phyloP scores from a whole-genome alignment of 2,113 vertebrate genomes.

The Cromileptes altivelis region DNA sequence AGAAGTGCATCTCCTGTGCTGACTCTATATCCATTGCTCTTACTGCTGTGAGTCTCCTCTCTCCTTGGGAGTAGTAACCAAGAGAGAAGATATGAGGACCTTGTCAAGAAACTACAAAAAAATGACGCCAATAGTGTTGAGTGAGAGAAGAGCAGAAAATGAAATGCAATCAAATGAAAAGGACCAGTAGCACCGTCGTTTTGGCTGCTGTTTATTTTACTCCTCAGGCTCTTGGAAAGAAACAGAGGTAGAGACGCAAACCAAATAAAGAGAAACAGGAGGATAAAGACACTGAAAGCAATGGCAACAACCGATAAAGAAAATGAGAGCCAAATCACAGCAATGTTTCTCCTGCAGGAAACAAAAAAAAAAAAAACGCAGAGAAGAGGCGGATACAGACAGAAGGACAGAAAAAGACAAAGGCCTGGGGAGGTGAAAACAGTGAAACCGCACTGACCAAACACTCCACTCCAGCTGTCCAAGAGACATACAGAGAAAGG shows the following conservation, averaged over 20 bases:
- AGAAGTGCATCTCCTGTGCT: slow-evolving; percentile 27
- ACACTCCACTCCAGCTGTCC: slow-evolving; percentile 30
- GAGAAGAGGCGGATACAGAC: slow-evolving; percentile 22
- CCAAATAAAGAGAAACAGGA: slow-evolving; percentile 32
- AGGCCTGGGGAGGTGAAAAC: slow-evolving; percentile 20
- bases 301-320: background rate
- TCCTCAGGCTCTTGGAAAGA: slow-evolving; percentile 25
- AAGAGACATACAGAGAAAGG: slow-evolving; percentile 10
- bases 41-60: background rate
- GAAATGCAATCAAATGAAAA: slow-evolving; percentile 28
- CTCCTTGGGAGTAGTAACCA: background rate
- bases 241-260: background rate
- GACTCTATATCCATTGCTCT: slow-evolving; percentile 24
- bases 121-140: slow-evolving; percentile 6
- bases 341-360: slow-evolving; percentile 16
- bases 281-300: slow-evolving; percentile 40
- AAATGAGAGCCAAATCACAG: slow-evolving; percentile 27
- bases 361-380: slow-evolving; percentile 3
- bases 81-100: background rate
- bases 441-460: slow-evolving; percentile 10
- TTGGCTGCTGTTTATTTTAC: slow-evolving; percentile 33
- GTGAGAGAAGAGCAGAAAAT: slow-evolving; percentile 22
- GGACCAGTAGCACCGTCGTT: slow-evolving; percentile 11
- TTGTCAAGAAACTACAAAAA: slow-evolving; percentile 6
- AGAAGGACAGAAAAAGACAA: slow-evolving; percentile 19